Base-by-base conservation (phyloP, 2,113 vertebrate species). In the Zootoca vivipara region DNA sequence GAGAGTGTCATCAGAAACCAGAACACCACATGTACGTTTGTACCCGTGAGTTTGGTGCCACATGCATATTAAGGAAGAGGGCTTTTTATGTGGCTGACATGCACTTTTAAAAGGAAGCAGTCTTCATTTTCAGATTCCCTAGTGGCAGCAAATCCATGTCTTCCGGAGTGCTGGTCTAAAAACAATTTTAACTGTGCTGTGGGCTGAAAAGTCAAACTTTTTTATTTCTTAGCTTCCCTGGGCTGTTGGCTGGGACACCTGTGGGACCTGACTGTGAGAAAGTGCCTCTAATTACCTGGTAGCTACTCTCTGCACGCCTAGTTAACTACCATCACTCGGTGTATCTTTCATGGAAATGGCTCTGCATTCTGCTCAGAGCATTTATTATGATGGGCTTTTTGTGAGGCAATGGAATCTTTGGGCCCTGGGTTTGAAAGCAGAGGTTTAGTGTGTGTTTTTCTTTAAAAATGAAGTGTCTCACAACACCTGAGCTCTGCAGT, bases 361-460 rank as follows among this genome's bases (percentile, higher is more conserved):
- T 85, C 89, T 3, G 82, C 12, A 69, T 90, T 35, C 78, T 0
- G 6, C 84, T 90, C 0, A 78, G 5, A 0, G 3, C 88, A 89
- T 94, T 94, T 90, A 42, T 90, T 56, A 69, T 0, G 30, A 0
- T 0, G 70, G 82, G 79, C 58, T 70, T 70, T 62, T 3, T 88
- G 91, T 91, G 90, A 91, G 28, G 89, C 93, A 90, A 91, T 80
- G 75, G 87, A 0, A 33, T 42, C 87, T 94, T 86, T 87, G 93
- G 91, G 79, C 80, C 56, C 70, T 67, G 2, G 77, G 70, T n/a
- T 77, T 91, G 91, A 89, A 94, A 81, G 82, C 90, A 89, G 1
- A 0, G 20, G 38, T 24, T 72, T 90, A 62, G 33, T 35, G 7
- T 22, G 6, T 9, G 28, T 38, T 30, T 24, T 85, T 78, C 35